Conservation (phyloP, 2,113 vertebrate species). For the Tringa solitaria region DNA sequence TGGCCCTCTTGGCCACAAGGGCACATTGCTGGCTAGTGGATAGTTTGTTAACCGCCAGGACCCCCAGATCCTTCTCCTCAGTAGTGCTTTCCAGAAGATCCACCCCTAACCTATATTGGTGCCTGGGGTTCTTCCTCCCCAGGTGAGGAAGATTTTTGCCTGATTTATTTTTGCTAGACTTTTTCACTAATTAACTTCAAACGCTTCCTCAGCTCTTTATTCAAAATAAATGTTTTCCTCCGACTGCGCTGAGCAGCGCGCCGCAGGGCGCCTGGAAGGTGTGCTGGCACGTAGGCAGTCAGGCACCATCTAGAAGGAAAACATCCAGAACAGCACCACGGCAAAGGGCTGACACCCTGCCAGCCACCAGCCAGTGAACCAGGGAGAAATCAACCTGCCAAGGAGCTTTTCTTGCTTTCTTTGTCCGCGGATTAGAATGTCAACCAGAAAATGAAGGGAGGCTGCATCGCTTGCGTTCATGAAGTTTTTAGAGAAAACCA, state of each 20-base stretch:
- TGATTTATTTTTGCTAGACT: neutral
- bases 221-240: neutral
- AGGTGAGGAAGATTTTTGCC: neutral
- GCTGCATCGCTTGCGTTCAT: neutral
- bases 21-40: too few relatives aligned
- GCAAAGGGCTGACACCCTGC: neutral
- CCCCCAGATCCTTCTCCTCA: too few relatives aligned
- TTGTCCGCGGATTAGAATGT: neutral
- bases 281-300: neutral
- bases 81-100: too few relatives aligned
- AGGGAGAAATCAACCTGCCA: neutral
- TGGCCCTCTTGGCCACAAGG: too few relatives aligned
- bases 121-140: too few relatives aligned
- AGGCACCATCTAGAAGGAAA: slow-evolving; percentile 36
- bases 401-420: neutral
- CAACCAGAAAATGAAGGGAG: neutral
- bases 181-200: slow-evolving; percentile 6
- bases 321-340: neutral
- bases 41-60: too few relatives aligned
- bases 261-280: neutral
- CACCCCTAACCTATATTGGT: too few relatives aligned
- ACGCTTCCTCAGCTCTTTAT: neutral
- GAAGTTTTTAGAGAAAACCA: neutral
- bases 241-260: neutral
- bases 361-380: neutral